A percentile compares a stretch with the other conserved stretches of the same genome.
phyloP scores from a whole-genome alignment of 2,797 vertebrate genomes.

The Austrolebias charrua region DNA sequence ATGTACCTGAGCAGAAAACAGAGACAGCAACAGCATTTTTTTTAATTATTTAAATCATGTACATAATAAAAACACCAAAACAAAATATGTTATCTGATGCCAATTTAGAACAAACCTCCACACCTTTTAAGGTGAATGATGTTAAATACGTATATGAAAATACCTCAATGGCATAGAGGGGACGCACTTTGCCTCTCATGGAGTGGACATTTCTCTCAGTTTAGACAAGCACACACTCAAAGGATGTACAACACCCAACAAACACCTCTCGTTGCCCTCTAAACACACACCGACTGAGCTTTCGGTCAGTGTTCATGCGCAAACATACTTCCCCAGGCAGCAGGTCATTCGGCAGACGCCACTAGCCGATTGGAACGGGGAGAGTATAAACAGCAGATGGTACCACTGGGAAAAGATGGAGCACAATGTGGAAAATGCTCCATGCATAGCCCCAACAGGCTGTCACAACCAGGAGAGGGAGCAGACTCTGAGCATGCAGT shows the following conservation, averaged over 20 bases:
- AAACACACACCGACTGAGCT: conserved; percentile 38
- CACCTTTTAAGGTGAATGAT: too few species aligned
- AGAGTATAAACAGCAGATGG: conserved; percentile 83
- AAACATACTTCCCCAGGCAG: conserved; percentile 69
- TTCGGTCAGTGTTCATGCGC: conserved; percentile 21
- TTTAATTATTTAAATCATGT: not conserved
- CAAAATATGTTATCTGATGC: not conserved
- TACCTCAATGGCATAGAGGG: not conserved
- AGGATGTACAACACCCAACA: conserved; percentile 22
- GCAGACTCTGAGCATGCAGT: conserved; percentile 64
- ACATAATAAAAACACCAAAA: not conserved
- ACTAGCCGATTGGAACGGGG: conserved; percentile 67
- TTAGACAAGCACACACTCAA: conserved; percentile 35
- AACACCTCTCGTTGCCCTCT: conserved; percentile 8
- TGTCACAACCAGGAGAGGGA: conserved; percentile 63
- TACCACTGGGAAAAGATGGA: conserved; percentile 79
- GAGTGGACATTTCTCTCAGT: conserved; percentile 41
- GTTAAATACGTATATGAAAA: not conserved
- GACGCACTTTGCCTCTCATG: conserved; percentile 14
- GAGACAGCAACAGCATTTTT: conserved; percentile 4
- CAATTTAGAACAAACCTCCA: too few species aligned
- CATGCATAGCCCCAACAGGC: conserved; percentile 67
- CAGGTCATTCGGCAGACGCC: conserved; percentile 72
- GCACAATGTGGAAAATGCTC: conserved; percentile 76
- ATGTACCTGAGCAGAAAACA: conserved; percentile 66